Evolutionary conservation across 2,888 invertebrate species (phyloP).

Genomic region (Platycnemis pennipes): DNA sequence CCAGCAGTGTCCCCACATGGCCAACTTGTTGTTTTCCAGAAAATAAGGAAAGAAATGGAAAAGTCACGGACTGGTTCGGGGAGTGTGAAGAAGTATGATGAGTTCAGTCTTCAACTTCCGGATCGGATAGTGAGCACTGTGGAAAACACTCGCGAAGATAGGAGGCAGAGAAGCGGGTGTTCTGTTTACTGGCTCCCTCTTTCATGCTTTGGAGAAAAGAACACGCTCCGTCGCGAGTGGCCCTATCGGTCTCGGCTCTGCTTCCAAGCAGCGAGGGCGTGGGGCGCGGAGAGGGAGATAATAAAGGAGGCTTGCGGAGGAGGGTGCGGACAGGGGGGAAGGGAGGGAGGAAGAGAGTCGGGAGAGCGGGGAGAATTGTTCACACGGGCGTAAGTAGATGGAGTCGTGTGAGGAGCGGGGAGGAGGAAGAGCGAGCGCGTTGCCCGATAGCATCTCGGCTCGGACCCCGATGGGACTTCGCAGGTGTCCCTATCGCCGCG

Average conservation of each 20-base stretch:
- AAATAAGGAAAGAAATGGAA: neutral
- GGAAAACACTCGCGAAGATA: neutral
- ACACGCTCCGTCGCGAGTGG: neutral
- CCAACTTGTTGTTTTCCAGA: neutral
- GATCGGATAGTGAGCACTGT: neutral
- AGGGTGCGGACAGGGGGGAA: neutral
- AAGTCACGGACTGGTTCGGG: neutral
- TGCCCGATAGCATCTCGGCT: conserved; percentile 15
- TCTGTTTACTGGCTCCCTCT: neutral
- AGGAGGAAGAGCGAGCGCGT: neutral
- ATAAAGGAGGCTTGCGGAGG: neutral
- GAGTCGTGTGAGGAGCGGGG: neutral
- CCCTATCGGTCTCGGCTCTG: neutral
- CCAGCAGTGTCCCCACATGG: neutral
- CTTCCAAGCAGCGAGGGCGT: neutral
- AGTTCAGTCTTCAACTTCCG: conserved; percentile 26
- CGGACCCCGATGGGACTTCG: conserved; percentile 24
- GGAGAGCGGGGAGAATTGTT: neutral
- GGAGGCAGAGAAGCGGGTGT: neutral
- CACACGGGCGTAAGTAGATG: conserved; percentile 35
- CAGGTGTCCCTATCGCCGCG: conserved; percentile 13
- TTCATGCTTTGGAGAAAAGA: neutral
- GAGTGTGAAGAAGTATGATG: conserved; percentile 16
- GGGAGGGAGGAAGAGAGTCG: no score
- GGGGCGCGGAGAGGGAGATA: neutral